These are phyloP conservation scores for Schizopygopsis pylzovi DNA, from an alignment of 2,797 vertebrate genomes.

Conservation along the genomic window DNA sequence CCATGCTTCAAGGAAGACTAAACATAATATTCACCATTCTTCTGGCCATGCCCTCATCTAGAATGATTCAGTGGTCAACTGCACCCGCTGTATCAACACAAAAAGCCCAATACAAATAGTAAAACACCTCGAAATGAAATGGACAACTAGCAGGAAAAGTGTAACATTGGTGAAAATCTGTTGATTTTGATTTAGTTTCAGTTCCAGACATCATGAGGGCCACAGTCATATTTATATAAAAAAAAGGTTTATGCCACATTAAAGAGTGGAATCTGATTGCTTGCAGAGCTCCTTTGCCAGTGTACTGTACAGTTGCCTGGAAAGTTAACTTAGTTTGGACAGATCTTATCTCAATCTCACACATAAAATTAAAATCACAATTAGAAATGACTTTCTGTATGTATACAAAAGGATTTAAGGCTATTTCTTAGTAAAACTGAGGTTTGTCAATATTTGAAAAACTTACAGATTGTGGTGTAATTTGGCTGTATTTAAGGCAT, in stretches of 20 bases:
- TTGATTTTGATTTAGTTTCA: conserved; percentile 24
- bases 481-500: neutral
- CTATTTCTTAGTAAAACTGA: neutral
- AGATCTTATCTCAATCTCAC: neutral
- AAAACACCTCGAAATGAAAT: conserved; percentile 22
- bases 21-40: conserved; percentile 14
- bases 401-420: neutral
- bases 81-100: conserved; percentile 47
- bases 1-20: conserved; percentile 25
- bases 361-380: neutral
- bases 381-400: neutral
- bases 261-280: neutral
- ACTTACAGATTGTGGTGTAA: neutral
- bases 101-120: conserved; percentile 21
- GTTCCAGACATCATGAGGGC: conserved; percentile 7
- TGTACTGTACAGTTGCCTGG: neutral
- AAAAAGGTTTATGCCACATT: neutral
- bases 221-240: neutral
- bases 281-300: neutral
- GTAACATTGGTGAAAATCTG: conserved; percentile 8
- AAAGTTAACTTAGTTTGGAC: neutral
- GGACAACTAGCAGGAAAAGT: conserved; percentile 1
- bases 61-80: conserved; percentile 31
- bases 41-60: conserved; percentile 18
- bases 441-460: neutral